phyloP scores from a whole-genome alignment of 2,113 vertebrate genomes.

The Petrocephalus microphthalmus region DNA sequence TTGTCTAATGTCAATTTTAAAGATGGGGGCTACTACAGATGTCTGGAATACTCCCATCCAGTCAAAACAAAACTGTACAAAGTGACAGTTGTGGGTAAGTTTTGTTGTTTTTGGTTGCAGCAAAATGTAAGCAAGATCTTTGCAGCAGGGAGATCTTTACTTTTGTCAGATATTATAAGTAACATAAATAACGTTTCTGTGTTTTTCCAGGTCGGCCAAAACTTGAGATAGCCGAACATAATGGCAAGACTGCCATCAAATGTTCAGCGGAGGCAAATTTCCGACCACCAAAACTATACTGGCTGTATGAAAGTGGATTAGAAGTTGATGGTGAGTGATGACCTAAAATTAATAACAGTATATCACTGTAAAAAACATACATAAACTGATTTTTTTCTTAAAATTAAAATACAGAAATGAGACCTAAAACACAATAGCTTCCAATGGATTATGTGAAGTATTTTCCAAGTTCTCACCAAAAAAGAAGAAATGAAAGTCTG shows the following conservation, averaged over 20 bases:
- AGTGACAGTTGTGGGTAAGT: conserved; percentile 59
- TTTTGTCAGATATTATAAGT: neutral
- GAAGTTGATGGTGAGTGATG: conserved; percentile 51
- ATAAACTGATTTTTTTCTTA: neutral
- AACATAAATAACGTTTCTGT: neutral
- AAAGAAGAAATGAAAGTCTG: conserved; percentile 21
- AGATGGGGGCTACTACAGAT: conserved; percentile 59
- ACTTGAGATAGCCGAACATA: conserved; percentile 33
- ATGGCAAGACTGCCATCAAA: conserved; percentile 35
- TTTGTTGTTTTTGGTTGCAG: neutral
- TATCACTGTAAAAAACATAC: neutral
- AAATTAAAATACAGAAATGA: conserved; percentile 19
- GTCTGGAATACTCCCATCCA: conserved; percentile 35
- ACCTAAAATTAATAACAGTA: neutral
- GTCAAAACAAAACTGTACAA: conserved; percentile 34
- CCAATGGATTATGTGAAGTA: neutral
- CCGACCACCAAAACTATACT: conserved; percentile 47
- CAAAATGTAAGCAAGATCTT: neutral
- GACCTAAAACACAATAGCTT: conserved; percentile 1
- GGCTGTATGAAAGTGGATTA: conserved; percentile 43
- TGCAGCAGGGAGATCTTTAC: neutral
- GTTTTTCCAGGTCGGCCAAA: conserved; percentile 38
- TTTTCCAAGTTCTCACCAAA: conserved; percentile 8
- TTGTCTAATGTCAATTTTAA: conserved; percentile 48
- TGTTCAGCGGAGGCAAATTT: conserved; percentile 50